phyloP scores from a whole-genome alignment of 2,888 invertebrate species.

The Drosophila atroscutellata region DNA sequence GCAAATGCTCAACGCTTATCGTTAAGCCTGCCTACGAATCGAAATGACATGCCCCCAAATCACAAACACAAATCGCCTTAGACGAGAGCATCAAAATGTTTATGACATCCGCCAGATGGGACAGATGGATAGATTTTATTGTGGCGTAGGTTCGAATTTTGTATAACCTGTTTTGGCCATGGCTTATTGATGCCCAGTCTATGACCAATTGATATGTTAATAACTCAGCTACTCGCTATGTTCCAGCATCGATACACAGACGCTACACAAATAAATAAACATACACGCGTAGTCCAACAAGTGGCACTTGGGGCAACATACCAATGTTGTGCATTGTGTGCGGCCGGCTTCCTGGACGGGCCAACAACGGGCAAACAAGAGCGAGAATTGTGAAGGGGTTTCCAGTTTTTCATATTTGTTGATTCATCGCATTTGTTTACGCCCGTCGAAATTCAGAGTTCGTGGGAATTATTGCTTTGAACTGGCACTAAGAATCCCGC shows the following conservation, averaged over 20 bases:
- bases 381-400: slow-evolving; percentile 9
- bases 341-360: slow-evolving; percentile 23
- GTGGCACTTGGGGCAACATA: slow-evolving; percentile 40
- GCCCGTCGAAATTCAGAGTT: slow-evolving; percentile 33
- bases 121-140: slow-evolving; percentile 21
- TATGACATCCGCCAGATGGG: slow-evolving; percentile 54
- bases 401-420: slow-evolving; percentile 43
- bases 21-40: slow-evolving; percentile 3
- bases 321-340: slow-evolving; percentile 43
- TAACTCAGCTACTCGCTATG: slow-evolving; percentile 17
- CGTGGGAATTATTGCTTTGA: slow-evolving; percentile 66
- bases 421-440: slow-evolving; percentile 51
- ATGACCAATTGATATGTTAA: slow-evolving; percentile 43
- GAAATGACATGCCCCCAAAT: slow-evolving; percentile 33
- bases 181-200: slow-evolving; percentile 4
- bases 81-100: slow-evolving; percentile 42
- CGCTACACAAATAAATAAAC: slow-evolving; percentile 21
- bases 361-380: slow-evolving; percentile 4
- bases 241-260: slow-evolving; percentile 24
- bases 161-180: slow-evolving; percentile 20
- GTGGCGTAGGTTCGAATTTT: slow-evolving; percentile 18
- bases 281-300: slow-evolving; percentile 36
- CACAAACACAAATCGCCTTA: slow-evolving; percentile 16
- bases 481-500: slow-evolving; percentile 15
- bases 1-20: slow-evolving; percentile 31